Conservation (phyloP, 2,888 invertebrate species). For the Saturnia japonica region DNA sequence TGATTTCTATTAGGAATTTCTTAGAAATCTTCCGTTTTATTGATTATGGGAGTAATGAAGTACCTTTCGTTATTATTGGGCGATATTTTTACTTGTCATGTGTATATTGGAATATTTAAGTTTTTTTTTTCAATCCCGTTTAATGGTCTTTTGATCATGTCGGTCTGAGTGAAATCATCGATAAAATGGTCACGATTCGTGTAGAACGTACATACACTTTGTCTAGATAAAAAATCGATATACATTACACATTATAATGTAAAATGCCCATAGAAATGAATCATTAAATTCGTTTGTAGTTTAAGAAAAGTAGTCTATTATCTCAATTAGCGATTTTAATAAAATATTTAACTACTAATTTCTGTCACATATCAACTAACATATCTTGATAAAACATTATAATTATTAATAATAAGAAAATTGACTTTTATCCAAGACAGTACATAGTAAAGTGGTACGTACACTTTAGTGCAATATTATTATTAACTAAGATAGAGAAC, state of each 20-base stretch:
- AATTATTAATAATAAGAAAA: not conserved
- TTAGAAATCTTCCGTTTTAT: slow-evolving; percentile 7
- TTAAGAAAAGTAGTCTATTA: not conserved
- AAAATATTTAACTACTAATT: not conserved
- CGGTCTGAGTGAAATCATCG: not conserved
- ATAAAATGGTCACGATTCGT: not conserved
- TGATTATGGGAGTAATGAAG: slow-evolving; percentile 11
- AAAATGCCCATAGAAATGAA: not conserved
- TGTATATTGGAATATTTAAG: slow-evolving; percentile 9
- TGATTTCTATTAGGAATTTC: slow-evolving; percentile 4
- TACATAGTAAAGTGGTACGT: slow-evolving; percentile 17
- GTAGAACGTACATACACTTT: no score
- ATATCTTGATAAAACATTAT: not conserved
- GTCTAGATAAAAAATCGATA: no score
- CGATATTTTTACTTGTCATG: slow-evolving; percentile 9
- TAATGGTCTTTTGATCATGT: not conserved
- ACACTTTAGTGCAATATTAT: slow-evolving; percentile 21
- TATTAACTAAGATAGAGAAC: slow-evolving; percentile 20
- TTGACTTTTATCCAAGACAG: slow-evolving; percentile 13
- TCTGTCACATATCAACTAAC: not conserved
- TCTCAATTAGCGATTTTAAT: not conserved
- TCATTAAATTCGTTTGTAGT: not conserved
- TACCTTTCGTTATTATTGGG: slow-evolving; percentile 8
- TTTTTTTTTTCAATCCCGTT: not conserved
- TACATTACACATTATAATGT: not conserved